Evolutionary conservation across 2,888 invertebrate genomes (phyloP).

Genomic region (Sinelater perroti): DNA sequence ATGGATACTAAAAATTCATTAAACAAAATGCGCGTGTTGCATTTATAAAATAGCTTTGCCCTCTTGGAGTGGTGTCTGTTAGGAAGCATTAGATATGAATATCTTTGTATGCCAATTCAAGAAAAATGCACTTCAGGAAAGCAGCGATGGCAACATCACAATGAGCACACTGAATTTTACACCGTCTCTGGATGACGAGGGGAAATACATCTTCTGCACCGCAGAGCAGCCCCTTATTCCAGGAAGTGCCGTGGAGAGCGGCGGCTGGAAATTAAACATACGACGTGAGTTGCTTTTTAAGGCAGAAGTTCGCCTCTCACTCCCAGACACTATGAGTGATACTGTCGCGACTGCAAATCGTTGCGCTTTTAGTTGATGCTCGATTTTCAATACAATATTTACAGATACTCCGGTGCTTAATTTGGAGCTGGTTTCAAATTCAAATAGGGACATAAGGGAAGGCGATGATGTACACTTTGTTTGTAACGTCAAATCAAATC

Average conservation of each 20-base stretch:
- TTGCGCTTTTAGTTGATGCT: not conserved
- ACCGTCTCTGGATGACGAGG: conserved; percentile 83
- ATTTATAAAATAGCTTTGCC: too few species aligned
- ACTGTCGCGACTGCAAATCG: not conserved
- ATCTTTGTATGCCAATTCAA: too few species aligned
- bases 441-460: conserved; percentile 84
- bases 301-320: not conserved
- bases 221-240: conserved; percentile 79
- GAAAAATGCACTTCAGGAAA: too few species aligned
- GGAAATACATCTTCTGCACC: conserved; percentile 77
- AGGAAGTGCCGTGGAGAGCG: conserved; percentile 77
- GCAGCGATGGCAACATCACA: conserved; percentile 78
- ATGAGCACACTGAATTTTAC: conserved; percentile 79
- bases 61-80: too few species aligned
- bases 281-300: conserved; percentile 81
- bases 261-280: conserved; percentile 79
- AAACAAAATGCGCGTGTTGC: too few species aligned
- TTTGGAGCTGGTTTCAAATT: conserved; percentile 83
- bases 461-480: conserved; percentile 92
- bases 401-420: conserved; percentile 87
- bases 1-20: too few species aligned
- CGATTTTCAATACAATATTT: conserved; percentile 31
- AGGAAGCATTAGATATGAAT: too few species aligned
- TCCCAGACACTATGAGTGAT: not conserved
- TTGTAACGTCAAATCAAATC: conserved; percentile 88